Conservation (phyloP, 2,888 invertebrate species). For the Sphaeridia pumilis region DNA sequence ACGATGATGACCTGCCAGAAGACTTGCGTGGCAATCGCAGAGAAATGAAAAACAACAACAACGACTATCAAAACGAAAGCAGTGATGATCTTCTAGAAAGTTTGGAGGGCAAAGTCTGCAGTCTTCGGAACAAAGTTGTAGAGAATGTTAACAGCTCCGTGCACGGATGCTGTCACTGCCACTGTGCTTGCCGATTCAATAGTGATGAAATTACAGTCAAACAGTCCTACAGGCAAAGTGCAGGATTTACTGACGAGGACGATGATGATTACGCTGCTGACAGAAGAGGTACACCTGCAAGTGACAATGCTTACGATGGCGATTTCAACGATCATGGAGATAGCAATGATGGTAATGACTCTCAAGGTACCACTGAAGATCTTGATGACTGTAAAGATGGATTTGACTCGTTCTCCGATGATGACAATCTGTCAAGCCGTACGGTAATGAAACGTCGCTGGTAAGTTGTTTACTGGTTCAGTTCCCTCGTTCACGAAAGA, state of each 20-base stretch:
- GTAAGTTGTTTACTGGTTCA: constrained; percentile 19
- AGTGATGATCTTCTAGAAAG: constrained; percentile 33
- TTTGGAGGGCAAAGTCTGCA: constrained; percentile 32
- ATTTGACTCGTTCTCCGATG: constrained; percentile 33
- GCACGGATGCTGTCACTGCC: constrained; percentile 12
- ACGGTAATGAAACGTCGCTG: constrained; percentile 31
- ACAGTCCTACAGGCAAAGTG: constrained; percentile 13
- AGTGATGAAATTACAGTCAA: neutral
- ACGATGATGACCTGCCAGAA: constrained; percentile 22
- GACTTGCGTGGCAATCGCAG: constrained; percentile 14
- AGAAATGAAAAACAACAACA: constrained; percentile 28
- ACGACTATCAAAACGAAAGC: constrained; percentile 33
- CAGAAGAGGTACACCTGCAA: neutral
- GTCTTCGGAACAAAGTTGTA: constrained; percentile 21
- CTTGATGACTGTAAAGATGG: constrained; percentile 26
- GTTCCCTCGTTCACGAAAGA: constrained; percentile 2
- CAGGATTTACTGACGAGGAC: constrained; percentile 29
- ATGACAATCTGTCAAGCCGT: constrained; percentile 24
- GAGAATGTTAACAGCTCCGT: constrained; percentile 17
- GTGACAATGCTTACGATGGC: constrained; percentile 2
- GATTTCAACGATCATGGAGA: constrained; percentile 24
- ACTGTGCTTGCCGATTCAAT: constrained; percentile 14
- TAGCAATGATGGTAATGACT: constrained; percentile 37
- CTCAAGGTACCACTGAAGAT: constrained; percentile 36
- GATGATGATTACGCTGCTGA: constrained; percentile 25